Percentiles rank a stretch among this genome's conserved stretches.
Evolutionary conservation across 2,888 invertebrate species (phyloP).

Genomic region (Timema cristinae): DNA sequence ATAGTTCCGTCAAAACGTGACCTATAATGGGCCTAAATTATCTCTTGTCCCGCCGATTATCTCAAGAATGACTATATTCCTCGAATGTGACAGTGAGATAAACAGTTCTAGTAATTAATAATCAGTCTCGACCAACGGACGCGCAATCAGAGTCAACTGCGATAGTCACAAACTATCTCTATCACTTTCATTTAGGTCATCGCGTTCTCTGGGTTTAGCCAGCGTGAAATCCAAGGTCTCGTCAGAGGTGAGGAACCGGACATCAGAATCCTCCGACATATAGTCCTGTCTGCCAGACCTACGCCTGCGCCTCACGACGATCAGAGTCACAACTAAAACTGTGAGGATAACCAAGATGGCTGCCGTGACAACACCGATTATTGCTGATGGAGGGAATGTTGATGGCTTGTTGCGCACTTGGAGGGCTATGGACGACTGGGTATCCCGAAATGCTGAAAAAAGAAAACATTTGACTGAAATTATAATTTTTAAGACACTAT

Average conservation of each 20-base stretch:
- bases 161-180: too few relatives aligned
- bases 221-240: conserved; percentile 53
- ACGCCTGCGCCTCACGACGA: conserved; percentile 13
- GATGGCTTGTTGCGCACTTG: too few relatives aligned
- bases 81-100: too few relatives aligned
- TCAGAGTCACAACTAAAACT: conserved; percentile 6
- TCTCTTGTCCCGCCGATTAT: too few relatives aligned
- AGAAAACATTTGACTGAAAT: background rate
- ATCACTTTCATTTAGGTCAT: background rate
- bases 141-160: too few relatives aligned
- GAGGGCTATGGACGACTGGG: too few relatives aligned
- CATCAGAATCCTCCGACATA: conserved; percentile 49
- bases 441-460: background rate
- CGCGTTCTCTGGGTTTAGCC: conserved; percentile 39
- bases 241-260: conserved; percentile 53
- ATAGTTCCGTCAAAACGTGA: too few relatives aligned
- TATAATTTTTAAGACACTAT: too few relatives aligned
- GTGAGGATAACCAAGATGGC: background rate
- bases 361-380: background rate
- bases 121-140: too few relatives aligned
- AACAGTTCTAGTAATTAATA: too few relatives aligned
- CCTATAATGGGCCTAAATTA: too few relatives aligned
- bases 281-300: conserved; percentile 7
- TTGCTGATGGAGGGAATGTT: background rate
- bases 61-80: too few relatives aligned